Evolutionary conservation across 2,113 vertebrate species (phyloP).

Genomic region (Barnardius zonarius): DNA sequence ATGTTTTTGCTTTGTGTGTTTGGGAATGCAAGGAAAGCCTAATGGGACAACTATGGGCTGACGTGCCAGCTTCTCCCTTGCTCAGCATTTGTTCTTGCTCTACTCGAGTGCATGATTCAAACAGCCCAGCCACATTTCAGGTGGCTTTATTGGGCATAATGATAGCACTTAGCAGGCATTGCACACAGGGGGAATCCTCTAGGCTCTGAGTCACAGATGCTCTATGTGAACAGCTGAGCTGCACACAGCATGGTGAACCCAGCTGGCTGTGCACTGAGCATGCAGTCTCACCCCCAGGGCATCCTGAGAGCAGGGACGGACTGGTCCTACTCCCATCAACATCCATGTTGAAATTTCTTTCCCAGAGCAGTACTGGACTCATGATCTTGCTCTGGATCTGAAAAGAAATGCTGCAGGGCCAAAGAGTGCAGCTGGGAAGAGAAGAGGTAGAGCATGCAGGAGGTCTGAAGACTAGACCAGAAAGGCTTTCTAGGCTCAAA

Average conservation of each 20-base stretch:
- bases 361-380: rapidly evolving
- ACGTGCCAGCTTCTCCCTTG: neutral
- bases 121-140: neutral
- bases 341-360: neutral
- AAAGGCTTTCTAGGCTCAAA: neutral
- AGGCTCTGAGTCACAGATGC: neutral
- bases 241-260: rapidly evolving
- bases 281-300: neutral
- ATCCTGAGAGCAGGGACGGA: neutral
- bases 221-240: neutral
- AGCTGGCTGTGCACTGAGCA: neutral
- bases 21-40: neutral
- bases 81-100: neutral
- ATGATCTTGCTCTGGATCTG: neutral
- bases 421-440: neutral
- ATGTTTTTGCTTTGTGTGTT: rapidly evolving
- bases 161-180: neutral
- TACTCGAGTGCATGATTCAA: neutral
- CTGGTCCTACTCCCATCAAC: neutral
- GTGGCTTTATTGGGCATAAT: neutral
- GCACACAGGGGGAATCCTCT: neutral
- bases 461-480: neutral
- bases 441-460: rapidly evolving
- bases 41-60: rapidly evolving
- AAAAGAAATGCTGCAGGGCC: neutral